Evolutionary conservation across 2,113 vertebrate genomes (phyloP), one percentile per base, ranked within the genome.

Genomic region (Halichoeres trimaculatus): DNA sequence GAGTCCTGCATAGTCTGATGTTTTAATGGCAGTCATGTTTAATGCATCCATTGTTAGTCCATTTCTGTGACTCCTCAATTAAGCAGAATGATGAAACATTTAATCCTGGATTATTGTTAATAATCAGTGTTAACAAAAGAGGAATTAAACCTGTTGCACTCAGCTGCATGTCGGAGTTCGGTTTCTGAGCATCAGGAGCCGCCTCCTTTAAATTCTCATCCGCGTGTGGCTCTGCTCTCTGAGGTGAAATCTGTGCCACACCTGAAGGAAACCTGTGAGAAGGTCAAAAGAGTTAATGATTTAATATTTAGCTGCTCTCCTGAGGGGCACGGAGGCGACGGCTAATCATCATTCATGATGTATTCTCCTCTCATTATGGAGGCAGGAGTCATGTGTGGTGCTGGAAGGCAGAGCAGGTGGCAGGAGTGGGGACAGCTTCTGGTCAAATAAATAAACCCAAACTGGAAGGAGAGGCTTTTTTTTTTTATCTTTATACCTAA

Each of bases 261-360:
- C 73, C 78, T 78, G 62, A 14, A 20, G 74, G 45, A 68, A 45
- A 62, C 65, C 80, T 43, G 26, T 11, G 34, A 50, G 73, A 62
- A 83, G 85, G 81, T 81, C 54, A 75, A 64, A 66, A 2, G 4
- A 53, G 78, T 70, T 70, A 81, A 87, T 84, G 63, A 66, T 80
- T 75, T 67, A 67, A 70, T 67, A 81, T 83, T 63, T 54, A 79
- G 41, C 38, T 8, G 52, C 13, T 70, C 67, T 55, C 59, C 69
- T 10, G 67, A 74, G 79, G 70, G 70, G 17, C 19, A 17, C 71
- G 3, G 51, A 53, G 64, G 61, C n/a, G 43, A 65, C 64, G 12
- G 70, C 76, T 81, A 36, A 74, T 79, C 60, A 51, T 59, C 67
- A 34, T 50, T 67, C 74, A 9, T 48, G 8, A 1, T 0, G 55